These are phyloP conservation scores for Caligus rogercresseyi DNA, from an alignment of 1,140 invertebrate species.

Conservation along the genomic window DNA sequence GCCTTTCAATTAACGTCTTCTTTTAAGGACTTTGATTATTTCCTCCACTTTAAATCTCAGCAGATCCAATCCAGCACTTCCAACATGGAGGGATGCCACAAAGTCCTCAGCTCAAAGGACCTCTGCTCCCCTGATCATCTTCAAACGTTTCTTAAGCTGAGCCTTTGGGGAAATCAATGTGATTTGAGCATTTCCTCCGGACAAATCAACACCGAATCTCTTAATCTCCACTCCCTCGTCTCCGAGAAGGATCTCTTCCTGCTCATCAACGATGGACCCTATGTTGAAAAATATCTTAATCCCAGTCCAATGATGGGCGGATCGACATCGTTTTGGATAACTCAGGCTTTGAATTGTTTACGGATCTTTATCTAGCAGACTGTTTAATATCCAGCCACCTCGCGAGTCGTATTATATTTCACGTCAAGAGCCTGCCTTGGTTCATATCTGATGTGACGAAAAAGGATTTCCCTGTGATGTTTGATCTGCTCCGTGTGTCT, in stretches of 20 bases:
- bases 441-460: conserved; percentile 77
- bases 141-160: conserved; percentile 1
- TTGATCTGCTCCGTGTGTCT: conserved; percentile 22
- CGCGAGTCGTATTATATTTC: conserved; percentile 52
- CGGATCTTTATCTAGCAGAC: conserved; percentile 69
- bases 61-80: neutral
- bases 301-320: neutral
- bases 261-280: neutral
- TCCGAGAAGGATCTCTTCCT: neutral
- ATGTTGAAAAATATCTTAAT: neutral
- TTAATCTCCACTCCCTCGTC: neutral
- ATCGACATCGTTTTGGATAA: conserved; percentile 77
- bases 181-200: conserved; percentile 16
- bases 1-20: neutral
- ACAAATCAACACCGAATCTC: neutral
- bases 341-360: conserved; percentile 76
- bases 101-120: neutral
- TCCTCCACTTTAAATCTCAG: neutral
- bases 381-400: conserved; percentile 49
- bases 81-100: neutral
- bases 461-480: conserved; percentile 53
- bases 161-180: conserved; percentile 19
- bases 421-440: conserved; percentile 84
- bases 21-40: neutral
- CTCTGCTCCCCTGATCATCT: neutral